A percentile compares a stretch with the other conserved stretches of the same genome.
phyloP scores from a whole-genome alignment of 2,888 invertebrate genomes.

The Dinocampus coccinellae region DNA sequence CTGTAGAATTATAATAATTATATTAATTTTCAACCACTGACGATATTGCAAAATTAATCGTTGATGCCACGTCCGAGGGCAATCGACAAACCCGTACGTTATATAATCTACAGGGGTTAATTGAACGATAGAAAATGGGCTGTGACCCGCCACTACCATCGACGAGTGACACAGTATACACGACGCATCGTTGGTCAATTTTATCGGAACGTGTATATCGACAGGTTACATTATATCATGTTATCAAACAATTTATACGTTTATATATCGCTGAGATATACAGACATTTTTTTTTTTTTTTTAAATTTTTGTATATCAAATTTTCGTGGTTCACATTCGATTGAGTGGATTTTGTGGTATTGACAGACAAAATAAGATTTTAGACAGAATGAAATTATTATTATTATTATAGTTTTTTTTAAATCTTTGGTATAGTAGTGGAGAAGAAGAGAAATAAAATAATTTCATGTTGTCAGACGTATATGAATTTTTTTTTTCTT shows the following conservation, averaged over 20 bases:
- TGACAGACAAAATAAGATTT: not conserved
- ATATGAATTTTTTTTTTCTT: no score
- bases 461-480: not conserved
- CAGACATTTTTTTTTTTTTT: not conserved
- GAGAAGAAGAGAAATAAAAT: no score
- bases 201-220: conserved; percentile 9
- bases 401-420: not conserved
- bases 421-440: no score
- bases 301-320: not conserved
- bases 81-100: conserved; percentile 10
- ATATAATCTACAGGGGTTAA: conserved; percentile 24
- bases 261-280: not conserved
- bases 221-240: conserved; percentile 15
- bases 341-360: not conserved
- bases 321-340: not conserved
- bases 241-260: conserved; percentile 13
- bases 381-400: not conserved
- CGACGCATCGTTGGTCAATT: conserved; percentile 18
- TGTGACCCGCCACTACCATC: conserved; percentile 17
- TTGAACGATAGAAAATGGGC: conserved; percentile 24
- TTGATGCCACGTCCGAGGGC: conserved; percentile 16
- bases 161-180: not conserved
- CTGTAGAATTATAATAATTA: conserved; percentile 11
- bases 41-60: conserved; percentile 29
- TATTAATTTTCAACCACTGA: not conserved